phyloP scores from a whole-genome alignment of 2,113 vertebrate species.

The Herpetotheres cachinnans region DNA sequence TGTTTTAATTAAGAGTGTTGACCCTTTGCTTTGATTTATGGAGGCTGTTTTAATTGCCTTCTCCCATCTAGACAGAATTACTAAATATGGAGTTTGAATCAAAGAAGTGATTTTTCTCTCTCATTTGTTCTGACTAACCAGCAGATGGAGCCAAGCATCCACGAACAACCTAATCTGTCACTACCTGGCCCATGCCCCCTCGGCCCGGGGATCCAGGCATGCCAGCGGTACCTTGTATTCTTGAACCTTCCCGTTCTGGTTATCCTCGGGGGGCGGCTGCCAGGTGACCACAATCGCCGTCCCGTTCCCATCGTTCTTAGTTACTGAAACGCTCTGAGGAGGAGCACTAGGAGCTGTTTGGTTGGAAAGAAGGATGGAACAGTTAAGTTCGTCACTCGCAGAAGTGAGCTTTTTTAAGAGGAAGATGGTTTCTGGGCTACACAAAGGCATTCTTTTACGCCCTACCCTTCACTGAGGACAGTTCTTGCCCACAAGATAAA shows the following conservation, averaged over 20 bases:
- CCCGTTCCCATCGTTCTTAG: slow-evolving; percentile 91
- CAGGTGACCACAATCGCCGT: slow-evolving; percentile 92
- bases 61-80: not conserved
- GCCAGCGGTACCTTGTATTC: slow-evolving; percentile 90
- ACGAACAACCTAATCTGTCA: slow-evolving; percentile 27
- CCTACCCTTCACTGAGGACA: not conserved
- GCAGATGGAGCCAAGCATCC: slow-evolving; percentile 86
- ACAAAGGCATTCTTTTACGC: not conserved
- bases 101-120: not conserved
- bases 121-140: slow-evolving; percentile 57
- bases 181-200: not conserved
- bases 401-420: not conserved
- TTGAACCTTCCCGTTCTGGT: slow-evolving; percentile 92
- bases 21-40: slow-evolving; percentile 12
- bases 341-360: slow-evolving; percentile 90
- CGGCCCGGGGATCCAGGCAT: not conserved
- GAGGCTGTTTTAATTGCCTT: slow-evolving; percentile 20
- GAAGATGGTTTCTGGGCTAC: not conserved
- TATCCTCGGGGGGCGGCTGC: slow-evolving; percentile 94
- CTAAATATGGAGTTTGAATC: not conserved
- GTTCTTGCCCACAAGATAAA: not conserved
- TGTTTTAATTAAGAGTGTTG: not conserved
- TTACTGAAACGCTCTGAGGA: slow-evolving; percentile 89
- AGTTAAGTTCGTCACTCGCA: not conserved
- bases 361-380: slow-evolving; percentile 1